Base-by-base conservation (phyloP, 1,140 invertebrate species). In the Zaprionus lachaisei region DNA sequence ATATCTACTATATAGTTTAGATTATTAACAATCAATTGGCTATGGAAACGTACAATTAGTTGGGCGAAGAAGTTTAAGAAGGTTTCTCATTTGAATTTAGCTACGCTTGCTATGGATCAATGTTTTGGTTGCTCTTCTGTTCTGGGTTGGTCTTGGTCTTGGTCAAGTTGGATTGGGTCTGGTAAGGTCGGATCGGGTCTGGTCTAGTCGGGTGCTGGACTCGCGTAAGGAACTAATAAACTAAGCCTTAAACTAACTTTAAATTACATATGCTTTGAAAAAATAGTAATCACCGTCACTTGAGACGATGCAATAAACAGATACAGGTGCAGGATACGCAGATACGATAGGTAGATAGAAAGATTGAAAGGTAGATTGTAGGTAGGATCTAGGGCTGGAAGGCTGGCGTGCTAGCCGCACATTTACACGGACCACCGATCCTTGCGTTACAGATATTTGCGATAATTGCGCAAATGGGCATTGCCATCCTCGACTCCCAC, bases 381-480 rank as follows among this genome's bases (percentile, higher is more conserved):
- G 31, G 47, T 64, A 73, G 55, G 56, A 28, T 47, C 41, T 47
- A 31, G 47, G 17, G 34, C 56, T 31, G 63, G 49, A 66, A 17
- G 41, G 41, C 47, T 69, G 28, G 65, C 38, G 24, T 69, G 14
- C 20, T 38, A 38, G 44, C 56, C 58, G 24, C 60, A 17, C 49
- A 74, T 24, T 47, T 62, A 69, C 20, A 69, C 63, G 47, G 56
- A 47, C n/a, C 24, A 41, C n/a, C 17, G 54, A 47, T 75, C 64
- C 64, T 56, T 75, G 69, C 77, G 81, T 93, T 92, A 93, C 91
- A 93, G 91, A 90, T 92, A 93, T 69, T 93, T 93, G 31, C 91
- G 92, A 81, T 93, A 93, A 63, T 92, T 93, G 41, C 91, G 83
- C 78, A 93, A 72, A 74, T 93, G 91, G 24, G 75, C 82, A 72